Evolutionary conservation across 2,113 vertebrate genomes (phyloP).

Genomic region (Hippotragus niger): DNA sequence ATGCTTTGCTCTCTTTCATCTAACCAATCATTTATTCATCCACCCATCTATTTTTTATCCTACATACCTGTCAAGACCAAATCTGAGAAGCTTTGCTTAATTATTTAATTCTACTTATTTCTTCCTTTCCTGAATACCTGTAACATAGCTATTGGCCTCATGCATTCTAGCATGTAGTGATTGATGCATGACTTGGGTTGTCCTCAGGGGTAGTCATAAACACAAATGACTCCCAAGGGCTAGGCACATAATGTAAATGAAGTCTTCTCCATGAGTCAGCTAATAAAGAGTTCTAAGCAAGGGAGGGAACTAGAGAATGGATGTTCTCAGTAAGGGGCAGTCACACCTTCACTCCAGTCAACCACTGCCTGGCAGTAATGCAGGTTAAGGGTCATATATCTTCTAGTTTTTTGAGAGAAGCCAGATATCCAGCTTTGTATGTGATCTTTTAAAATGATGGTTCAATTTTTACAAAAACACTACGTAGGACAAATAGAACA

Average conservation of each 20-base stretch:
- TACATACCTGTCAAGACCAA: not conserved
- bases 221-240: not conserved
- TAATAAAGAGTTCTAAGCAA: not conserved
- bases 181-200: not conserved
- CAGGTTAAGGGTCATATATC: not conserved
- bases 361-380: not conserved
- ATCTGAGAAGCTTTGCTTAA: not conserved
- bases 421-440: not conserved
- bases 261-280: not conserved
- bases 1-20: not conserved
- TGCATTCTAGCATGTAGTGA: not conserved
- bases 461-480: not conserved
- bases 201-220: not conserved
- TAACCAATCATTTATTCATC: not conserved
- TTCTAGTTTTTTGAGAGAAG: conserved; percentile 4
- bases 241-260: not conserved
- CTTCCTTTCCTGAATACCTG: not conserved
- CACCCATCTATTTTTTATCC: not conserved
- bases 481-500: not conserved
- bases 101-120: not conserved
- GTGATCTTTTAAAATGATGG: not conserved
- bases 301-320: not conserved
- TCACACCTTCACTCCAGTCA: not conserved
- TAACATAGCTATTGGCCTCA: not conserved
- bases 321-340: not conserved